Base-by-base conservation (phyloP, 1,140 invertebrate species). In the Thaumetopoea pityocampa region DNA sequence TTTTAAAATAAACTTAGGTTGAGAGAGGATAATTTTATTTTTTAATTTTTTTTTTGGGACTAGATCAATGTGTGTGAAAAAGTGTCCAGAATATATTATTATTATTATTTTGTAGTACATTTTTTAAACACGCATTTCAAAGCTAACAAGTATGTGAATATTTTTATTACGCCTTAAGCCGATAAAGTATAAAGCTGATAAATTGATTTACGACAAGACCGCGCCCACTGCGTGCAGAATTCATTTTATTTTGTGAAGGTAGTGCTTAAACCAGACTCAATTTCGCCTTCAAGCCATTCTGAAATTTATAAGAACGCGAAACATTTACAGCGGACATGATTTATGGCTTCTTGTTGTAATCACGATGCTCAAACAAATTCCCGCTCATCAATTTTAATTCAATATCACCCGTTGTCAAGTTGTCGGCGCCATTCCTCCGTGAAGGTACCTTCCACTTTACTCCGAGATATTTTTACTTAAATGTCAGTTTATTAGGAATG, bases 351-450 rank as follows among this genome's bases (percentile, higher is more conserved):
- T 28, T 15, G 32, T 26, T 27, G 32, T 9, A 43, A 43, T 43
- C 41, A 43, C 34, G 41, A 43, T 43, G 32, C 41, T 34, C 35
- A 32, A 43, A 43, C 35, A 34, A 27, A 43, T 43, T 43, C 16
- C 15, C 33, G 3, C 42, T 37, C 42, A 36, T 45, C 42, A 45
- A 45, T 45, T 45, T 45, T 30, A 45, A 45, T 45, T 38, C 35
- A 33, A 28, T 32, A 30, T 46, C 27, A 32, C 34, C 41, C 41
- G 32, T 43, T 27, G 40, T 43, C 32, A 32, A 28, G 16, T 35
- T 10, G 30, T 11, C 10, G 18, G 26, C 34, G 40, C 7, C 37
- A 41, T n/a, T 41, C 37, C 19, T 30, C 19, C 26, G 37, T 3
- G n/a, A 41, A 41, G 37, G 32, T 30, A 41, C n/a, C n/a, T n/a